Evolutionary conservation across 1,140 invertebrate species (phyloP).

Genomic region (Ceratina japonica): DNA sequence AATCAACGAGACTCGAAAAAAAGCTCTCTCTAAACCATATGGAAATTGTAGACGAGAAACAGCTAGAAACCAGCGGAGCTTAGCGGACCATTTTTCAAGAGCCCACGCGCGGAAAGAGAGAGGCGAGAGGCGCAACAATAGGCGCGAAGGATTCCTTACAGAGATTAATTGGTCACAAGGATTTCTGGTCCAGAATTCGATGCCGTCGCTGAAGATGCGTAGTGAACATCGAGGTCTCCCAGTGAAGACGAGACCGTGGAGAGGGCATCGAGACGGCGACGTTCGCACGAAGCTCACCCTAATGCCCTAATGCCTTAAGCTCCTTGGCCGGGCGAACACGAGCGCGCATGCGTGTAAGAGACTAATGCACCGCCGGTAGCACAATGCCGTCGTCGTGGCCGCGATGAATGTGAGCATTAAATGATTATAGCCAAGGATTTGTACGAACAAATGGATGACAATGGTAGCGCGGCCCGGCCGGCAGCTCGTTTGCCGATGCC

Average conservation of each 20-base stretch:
- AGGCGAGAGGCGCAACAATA: constrained; percentile 39
- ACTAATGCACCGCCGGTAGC: constrained; percentile 63
- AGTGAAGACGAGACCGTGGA: too few species aligned
- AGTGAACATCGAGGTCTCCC: not conserved
- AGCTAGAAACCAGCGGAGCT: not conserved
- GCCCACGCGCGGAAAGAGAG: constrained; percentile 34
- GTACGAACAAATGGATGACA: constrained; percentile 72
- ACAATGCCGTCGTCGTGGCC: constrained; percentile 62
- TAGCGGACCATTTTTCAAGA: constrained; percentile 42
- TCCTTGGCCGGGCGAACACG: constrained; percentile 67
- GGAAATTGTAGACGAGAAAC: not conserved
- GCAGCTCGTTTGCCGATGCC: constrained; percentile 43
- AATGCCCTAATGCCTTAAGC: constrained; percentile 61
- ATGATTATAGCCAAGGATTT: constrained; percentile 70
- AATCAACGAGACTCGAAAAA: not conserved
- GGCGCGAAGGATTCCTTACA: constrained; percentile 59
- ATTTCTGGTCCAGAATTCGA: constrained; percentile 50
- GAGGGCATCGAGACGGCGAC: not conserved
- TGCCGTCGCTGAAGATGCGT: not conserved
- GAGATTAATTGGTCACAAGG: constrained; percentile 74
- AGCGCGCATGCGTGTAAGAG: constrained; percentile 69
- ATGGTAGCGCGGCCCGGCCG: constrained; percentile 59
- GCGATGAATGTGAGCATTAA: constrained; percentile 73
- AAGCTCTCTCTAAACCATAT: not conserved
- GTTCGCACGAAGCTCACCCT: constrained; percentile 63